phyloP scores from a whole-genome alignment of 30 jellyfish, hydroid and myxozoan species.

The Cassiopea andromeda region DNA sequence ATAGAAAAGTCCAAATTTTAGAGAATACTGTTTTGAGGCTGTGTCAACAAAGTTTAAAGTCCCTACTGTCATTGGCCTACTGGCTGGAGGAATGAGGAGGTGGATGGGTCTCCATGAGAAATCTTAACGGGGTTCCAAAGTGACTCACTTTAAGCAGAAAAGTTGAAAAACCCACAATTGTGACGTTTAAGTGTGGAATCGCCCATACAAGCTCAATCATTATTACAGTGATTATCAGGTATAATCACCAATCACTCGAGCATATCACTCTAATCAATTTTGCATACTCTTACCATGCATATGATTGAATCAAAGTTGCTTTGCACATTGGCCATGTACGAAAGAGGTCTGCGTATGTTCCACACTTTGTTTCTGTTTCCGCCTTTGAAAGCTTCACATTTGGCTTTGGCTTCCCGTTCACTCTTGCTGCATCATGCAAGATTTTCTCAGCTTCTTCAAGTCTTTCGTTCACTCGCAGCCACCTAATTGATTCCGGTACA shows the following conservation, averaged over 20 bases:
- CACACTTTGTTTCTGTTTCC: constrained; percentile 10
- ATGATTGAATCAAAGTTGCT: constrained; percentile 61
- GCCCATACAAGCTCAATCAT: no score
- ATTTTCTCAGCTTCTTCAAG: constrained; percentile 69
- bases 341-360: constrained; percentile 49
- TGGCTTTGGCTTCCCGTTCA: constrained; percentile 70
- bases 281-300: constrained; percentile 57
- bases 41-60: no score
- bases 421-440: constrained; percentile 53
- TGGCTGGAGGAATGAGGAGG: no score
- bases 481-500: constrained; percentile 85
- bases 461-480: constrained; percentile 73
- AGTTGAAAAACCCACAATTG: no score
- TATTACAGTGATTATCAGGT: no score
- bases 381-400: constrained; percentile 40
- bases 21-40: no score
- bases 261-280: not conserved
- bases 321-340: constrained; percentile 47
- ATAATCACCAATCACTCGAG: not conserved
- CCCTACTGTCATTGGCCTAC: no score
- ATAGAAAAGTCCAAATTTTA: no score
- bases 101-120: no score
- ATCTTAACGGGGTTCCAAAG: no score
- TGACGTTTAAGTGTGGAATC: no score
- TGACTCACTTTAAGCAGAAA: no score